A percentile compares a stretch with the other conserved stretches of the same genome.
phyloP scores from a whole-genome alignment of 2,113 vertebrate genomes.

The Sus scrofa region T2T-Sscrofa CM000814.6:97521001-97521500 shows the following conservation, averaged over 20 bases:
- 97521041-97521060: conserved; percentile 80
- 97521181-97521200: conserved; percentile 84
- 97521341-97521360: conserved; percentile 91
- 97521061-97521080: conserved; percentile 79
- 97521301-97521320: conserved; percentile 88
- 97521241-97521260: conserved; percentile 87
- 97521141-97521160: conserved; percentile 80
- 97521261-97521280: conserved; percentile 89
- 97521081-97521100: conserved; percentile 78
- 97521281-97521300: conserved; percentile 91
- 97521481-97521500: conserved; percentile 59
- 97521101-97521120: conserved; percentile 78
- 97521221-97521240: conserved; percentile 90
- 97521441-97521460: conserved; percentile 83
- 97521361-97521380: conserved; percentile 88
- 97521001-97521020: conserved; percentile 78
- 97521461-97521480: conserved; percentile 79
- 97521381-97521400: conserved; percentile 85
- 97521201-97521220: conserved; percentile 85
- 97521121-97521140: conserved; percentile 74
- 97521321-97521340: conserved; percentile 93
- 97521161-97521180: conserved; percentile 85
- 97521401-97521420: conserved; percentile 86
- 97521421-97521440: conserved; percentile 79
- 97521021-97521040: conserved; percentile 79